Evolutionary conservation across 1,140 invertebrate genomes (phyloP).

Genomic region (Carposina sasakii): DNA sequence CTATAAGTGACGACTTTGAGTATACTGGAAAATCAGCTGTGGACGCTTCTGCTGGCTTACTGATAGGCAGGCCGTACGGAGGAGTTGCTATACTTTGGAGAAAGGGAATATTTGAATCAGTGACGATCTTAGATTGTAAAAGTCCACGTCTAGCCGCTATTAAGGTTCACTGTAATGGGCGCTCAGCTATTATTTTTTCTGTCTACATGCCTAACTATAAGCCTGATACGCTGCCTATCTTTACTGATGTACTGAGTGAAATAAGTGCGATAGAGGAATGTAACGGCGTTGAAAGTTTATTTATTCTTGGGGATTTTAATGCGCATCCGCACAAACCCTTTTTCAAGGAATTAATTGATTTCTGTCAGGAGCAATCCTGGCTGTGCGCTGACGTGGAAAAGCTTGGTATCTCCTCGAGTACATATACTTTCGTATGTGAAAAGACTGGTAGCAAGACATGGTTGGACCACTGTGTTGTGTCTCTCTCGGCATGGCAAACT

Average conservation of each 20-base stretch:
- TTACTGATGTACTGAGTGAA: too few relatives aligned
- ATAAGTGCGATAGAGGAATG: too few relatives aligned
- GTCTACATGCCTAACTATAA: constrained; percentile 7
- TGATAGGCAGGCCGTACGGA: too few relatives aligned
- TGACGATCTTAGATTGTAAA: too few relatives aligned
- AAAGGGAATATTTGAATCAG: too few relatives aligned
- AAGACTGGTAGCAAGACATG: background rate
- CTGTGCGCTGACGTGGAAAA: background rate
- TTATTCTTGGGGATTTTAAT: constrained; percentile 10
- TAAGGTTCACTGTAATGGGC: too few relatives aligned
- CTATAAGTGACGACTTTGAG: too few relatives aligned
- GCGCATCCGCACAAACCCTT: constrained; percentile 1
- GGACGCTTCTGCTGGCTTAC: too few relatives aligned
- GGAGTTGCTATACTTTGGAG: too few relatives aligned
- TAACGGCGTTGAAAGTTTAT: background rate
- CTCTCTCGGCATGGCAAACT: background rate
- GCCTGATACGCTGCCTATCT: background rate
- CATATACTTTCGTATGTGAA: constrained; percentile 4
- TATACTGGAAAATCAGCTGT: too few relatives aligned
- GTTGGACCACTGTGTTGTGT: constrained; percentile 10
- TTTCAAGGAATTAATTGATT: background rate
- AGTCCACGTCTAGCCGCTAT: too few relatives aligned
- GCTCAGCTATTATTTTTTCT: background rate
- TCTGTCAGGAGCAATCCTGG: background rate
- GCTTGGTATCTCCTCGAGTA: background rate